Conservation (phyloP, 2,797 vertebrate genomes). For the Scarus forsteni region DNA sequence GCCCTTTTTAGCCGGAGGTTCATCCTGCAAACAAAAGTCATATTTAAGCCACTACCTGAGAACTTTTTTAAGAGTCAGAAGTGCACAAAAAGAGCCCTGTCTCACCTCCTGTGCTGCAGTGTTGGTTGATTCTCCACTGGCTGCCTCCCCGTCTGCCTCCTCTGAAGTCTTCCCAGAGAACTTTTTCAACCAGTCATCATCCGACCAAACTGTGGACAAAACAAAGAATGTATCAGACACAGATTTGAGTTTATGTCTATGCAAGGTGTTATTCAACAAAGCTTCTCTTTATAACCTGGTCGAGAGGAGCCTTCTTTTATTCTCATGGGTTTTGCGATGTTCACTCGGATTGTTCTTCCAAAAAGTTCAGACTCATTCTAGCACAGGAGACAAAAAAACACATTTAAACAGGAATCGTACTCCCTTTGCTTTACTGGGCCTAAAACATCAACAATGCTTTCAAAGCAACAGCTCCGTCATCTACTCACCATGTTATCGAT, state of each 20-base stretch:
- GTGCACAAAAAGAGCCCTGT: not conserved
- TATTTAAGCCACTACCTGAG: not conserved
- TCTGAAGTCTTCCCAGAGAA: conserved; percentile 97
- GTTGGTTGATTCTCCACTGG: conserved; percentile 80
- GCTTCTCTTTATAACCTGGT: conserved; percentile 84
- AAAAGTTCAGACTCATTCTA: conserved; percentile 97
- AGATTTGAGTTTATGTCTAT: not conserved
- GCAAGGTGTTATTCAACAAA: not conserved
- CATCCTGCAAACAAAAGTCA: conserved; percentile 80
- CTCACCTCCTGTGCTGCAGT: conserved; percentile 88
- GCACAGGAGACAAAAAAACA: not conserved
- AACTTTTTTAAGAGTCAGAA: not conserved
- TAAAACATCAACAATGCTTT: not conserved
- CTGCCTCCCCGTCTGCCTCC: conserved; percentile 87
- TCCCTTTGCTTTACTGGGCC: not conserved
- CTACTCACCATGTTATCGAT: conserved; percentile 96
- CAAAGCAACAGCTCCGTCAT: not conserved
- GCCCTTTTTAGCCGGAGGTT: conserved; percentile 92
- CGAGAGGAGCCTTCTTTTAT: conserved; percentile 98
- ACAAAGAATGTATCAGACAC: conserved; percentile 11
- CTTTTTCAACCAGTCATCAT: conserved; percentile 98
- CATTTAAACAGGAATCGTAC: not conserved
- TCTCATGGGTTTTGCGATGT: conserved; percentile 97
- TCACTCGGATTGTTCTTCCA: conserved; percentile 95
- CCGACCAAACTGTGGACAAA: conserved; percentile 91